These are phyloP conservation scores for Leucoma salicis DNA, from an alignment of 2,888 invertebrate genomes.

Conservation along the genomic window DNA sequence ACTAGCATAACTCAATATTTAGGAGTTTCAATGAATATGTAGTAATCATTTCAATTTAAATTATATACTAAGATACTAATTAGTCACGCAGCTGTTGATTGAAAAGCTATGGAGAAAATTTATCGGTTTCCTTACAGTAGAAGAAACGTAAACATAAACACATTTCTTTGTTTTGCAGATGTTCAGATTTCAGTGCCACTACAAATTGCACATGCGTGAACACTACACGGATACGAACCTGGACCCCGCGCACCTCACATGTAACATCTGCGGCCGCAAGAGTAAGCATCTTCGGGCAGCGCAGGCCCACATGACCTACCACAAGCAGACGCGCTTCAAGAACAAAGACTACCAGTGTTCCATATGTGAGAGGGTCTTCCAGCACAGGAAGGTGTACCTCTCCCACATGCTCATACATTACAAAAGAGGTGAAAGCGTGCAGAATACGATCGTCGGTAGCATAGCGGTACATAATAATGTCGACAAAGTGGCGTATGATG, in stretches of 20 bases:
- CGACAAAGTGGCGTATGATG: conserved; percentile 45
- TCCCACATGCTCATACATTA: conserved; percentile 75
- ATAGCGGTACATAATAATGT: conserved; percentile 34
- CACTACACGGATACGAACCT: conserved; percentile 67
- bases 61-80: too few relatives aligned
- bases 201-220: conserved; percentile 69
- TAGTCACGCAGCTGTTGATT: too few relatives aligned
- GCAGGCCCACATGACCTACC: conserved; percentile 72
- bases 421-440: conserved; percentile 67
- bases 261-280: conserved; percentile 66
- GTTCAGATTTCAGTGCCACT: conserved; percentile 71
- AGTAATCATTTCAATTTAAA: too few relatives aligned
- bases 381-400: conserved; percentile 65
- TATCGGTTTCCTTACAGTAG: too few relatives aligned
- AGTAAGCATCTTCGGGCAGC: conserved; percentile 76
- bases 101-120: too few relatives aligned
- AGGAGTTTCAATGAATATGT: too few relatives aligned
- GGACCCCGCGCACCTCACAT: conserved; percentile 66
- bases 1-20: too few relatives aligned
- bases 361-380: conserved; percentile 73
- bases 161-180: conserved; percentile 44
- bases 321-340: conserved; percentile 74
- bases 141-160: too few relatives aligned
- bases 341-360: conserved; percentile 75
- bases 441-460: conserved; percentile 60